Evolutionary conservation across 2,113 vertebrate species (phyloP), one percentile per base, ranked within the genome.

Genomic region (Psilopogon haemacephalus): DNA sequence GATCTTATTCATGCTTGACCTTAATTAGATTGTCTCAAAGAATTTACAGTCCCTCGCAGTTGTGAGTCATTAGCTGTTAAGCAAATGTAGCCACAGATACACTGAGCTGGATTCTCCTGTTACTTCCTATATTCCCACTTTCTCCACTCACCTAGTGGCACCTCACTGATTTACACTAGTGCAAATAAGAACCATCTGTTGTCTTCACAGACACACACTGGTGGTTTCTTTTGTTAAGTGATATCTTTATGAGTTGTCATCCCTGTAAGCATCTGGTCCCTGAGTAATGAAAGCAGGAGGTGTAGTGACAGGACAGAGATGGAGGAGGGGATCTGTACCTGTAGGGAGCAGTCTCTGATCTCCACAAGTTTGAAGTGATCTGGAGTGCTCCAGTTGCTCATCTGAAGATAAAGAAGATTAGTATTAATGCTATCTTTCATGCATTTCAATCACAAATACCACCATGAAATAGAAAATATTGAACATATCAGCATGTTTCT

Each of bases 11-110:
- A 84, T 32, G 7, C 74, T 81, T 85, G 32, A 6, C 54, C 30
- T 77, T 91, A 88, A 89, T 87, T 85, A 91, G 30, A 56, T 52
- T 84, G 69, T 84, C 63, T 79, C 21, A 23, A 46, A 83, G 91
- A 88, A 96, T 85, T 89, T 94, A 85, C 7, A 4, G 38, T 74
- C 48, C 32, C 27, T 54, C 16, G 27, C 52, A 54, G 52, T 54
- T 62, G 30, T 15, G 2, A 91, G 27, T 28, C 1, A 0, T 42
- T 42, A 79, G 11, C 82, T 74, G n/a, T 87, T 94, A 56, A 70
- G 30, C 16, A 87, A 91, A 82, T 17, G 76, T 33, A 83, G 70
- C 30, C 74, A 23, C 0, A 3, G 20, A 83, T 48, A 69, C 35
- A 56, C 20, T 32, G 23, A 63, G 27, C 3, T 62, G 54, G 27